Evolutionary conservation across 2,797 vertebrate species (phyloP), one percentile per base, ranked within the genome.

Genomic region (Telmatherina bonti): DNA sequence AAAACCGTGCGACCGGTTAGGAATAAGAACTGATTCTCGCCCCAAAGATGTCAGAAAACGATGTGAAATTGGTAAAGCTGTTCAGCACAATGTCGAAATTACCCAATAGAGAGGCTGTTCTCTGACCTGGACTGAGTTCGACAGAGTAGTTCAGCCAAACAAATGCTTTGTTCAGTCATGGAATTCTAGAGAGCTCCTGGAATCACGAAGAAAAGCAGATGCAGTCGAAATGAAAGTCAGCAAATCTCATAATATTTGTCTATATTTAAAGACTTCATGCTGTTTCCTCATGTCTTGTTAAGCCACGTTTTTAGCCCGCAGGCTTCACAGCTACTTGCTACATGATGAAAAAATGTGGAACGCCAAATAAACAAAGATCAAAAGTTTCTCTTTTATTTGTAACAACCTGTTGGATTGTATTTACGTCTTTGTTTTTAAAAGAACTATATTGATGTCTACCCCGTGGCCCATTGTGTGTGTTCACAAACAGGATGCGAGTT

Each of bases 401-500:
- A 73, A 33, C 29, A 20, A 35, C 29, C 9, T 66, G 9, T 41
- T 22, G 22, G 22, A 31, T 43, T 16, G 22, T 5, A 9, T 26
- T 55, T 7, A 16, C 30, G n/a, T 47, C 30, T 35, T 22, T 62
- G 24, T 49, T 65, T 61, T 31, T 55, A 26, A 62, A 57, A 43
- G 43, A 8, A 22, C 56, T 7, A 15, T 78, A 30, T 49, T 7
- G 12, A 16, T 55, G 47, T 74, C 31, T 45, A 22, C 45, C 57
- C 35, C 54, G 59, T 41, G 66, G 35, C 64, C 56, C 47, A 5
- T 75, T n/a, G 36, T 75, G 30, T 45, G 33, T 6, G 3, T 52
- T 15, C 20, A 24, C 35, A 60, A 62, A 69, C 74, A 78, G 64
- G 64, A 74, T 57, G 53, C 55, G 2, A 26, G 2, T 70, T 27